Evolutionary conservation across 2,113 vertebrate species (phyloP), one percentile per base, ranked within the genome.

Genomic region (Bos indicus): DNA sequence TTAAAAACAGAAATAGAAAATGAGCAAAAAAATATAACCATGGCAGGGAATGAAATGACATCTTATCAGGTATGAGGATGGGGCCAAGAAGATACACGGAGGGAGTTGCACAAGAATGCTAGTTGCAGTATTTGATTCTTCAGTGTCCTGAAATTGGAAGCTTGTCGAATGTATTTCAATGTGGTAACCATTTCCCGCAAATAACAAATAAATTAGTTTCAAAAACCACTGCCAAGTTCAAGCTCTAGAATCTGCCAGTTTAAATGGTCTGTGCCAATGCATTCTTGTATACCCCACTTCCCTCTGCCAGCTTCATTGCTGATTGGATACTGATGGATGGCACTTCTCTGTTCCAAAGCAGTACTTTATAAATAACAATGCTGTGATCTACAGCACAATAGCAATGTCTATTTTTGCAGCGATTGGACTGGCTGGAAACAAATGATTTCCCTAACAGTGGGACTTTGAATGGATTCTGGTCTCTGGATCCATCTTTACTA

Each of bases 351-450:
- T 98, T 98, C 98, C 97, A 93, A 95, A 93, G 98, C 95, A 96
- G 98, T 96, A 98, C 98, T 98, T 98, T 95, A 97, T 98, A 98
- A 98, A 98, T 98, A 98, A 98, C 98, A 98, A 98, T 95, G 95
- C 88, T 91, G 96, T 95, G 91, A 98, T 98, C 98, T 97, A 93
- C 90, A 97, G 96, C 83, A 95, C 96, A 98, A 93, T 97, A 96
- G 98, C 95, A 97, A 97, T 96, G 98, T 88, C 97, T 97, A 86
- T 95, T 98, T 98, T 94, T 97, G 91, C 97, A 98, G 97, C 28
- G 54, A 97, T 95, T 97, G 91, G 89, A 88, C 96, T 93, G 95
- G 78, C 82, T 98, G 94, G 98, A 98, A 98, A 98, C 91, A 97
- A 97, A 96, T 59, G 28, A 91, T 96, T 97, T 98, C 82, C 91